phyloP scores from a whole-genome alignment of 2,113 vertebrate species.

The Peromyscus polionotus region DNA sequence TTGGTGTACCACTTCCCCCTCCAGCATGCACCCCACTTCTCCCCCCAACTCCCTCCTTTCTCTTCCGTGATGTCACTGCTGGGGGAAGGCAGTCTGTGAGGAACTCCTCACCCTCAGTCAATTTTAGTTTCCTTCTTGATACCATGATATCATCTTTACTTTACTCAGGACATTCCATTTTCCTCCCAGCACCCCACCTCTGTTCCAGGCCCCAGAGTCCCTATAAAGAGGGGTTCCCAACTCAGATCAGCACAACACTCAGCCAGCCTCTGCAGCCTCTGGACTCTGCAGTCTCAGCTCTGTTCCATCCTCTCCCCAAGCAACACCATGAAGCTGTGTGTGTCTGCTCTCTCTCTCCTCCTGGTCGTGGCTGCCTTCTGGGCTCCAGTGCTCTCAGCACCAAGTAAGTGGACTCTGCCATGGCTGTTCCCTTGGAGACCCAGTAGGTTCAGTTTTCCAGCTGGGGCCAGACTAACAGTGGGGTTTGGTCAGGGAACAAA shows the following conservation, averaged over 20 bases:
- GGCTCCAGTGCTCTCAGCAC: slow-evolving; percentile 44
- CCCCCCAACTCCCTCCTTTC: not conserved
- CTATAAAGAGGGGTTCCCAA: slow-evolving; percentile 72
- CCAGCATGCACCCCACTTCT: not conserved
- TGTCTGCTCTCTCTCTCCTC: slow-evolving; percentile 71
- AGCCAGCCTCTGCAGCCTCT: slow-evolving; percentile 31
- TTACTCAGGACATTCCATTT: slow-evolving; percentile 71
- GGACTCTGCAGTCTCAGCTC: slow-evolving; percentile 63
- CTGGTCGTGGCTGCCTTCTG: slow-evolving; percentile 61
- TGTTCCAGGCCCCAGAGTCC: not conserved
- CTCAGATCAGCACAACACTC: slow-evolving; percentile 53
- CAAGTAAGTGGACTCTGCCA: slow-evolving; percentile 65
- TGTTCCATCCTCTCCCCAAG: not conserved
- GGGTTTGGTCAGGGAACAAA: not conserved
- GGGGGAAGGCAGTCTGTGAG: not conserved
- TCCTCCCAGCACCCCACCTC: not conserved
- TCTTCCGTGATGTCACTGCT: slow-evolving; percentile 50
- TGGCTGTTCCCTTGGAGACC: not conserved
- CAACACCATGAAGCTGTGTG: slow-evolving; percentile 82
- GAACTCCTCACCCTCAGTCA: not conserved
- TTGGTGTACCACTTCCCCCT: slow-evolving; percentile 80
- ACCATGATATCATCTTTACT: slow-evolving; percentile 65
- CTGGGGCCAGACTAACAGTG: not conserved
- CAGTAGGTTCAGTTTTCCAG: not conserved
- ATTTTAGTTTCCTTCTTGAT: slow-evolving; percentile 57